A percentile compares a stretch with the other conserved stretches of the same genome.
Conservation (phyloP, 92 coral and sea anemone genomes). For the Nematostella vectensis region DNA sequence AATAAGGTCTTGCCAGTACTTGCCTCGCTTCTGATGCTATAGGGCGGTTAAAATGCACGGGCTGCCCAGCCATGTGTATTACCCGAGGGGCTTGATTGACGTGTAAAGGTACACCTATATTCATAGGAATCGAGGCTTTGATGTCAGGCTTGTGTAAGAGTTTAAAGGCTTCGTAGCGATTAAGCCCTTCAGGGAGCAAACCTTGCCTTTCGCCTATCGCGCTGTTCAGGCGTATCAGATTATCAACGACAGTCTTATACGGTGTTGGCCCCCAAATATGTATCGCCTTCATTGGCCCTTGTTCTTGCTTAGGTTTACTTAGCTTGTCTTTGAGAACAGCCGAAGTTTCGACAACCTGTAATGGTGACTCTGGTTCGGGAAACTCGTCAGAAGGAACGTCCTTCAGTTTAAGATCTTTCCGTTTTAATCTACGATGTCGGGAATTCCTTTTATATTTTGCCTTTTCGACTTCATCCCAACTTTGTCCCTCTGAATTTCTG, state of each 20-base stretch:
- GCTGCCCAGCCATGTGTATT: not conserved
- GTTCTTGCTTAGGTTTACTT: conserved; percentile 39
- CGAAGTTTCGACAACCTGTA: conserved; percentile 72
- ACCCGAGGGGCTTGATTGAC: too few relatives aligned
- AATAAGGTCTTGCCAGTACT: not conserved
- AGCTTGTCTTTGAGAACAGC: conserved; percentile 62
- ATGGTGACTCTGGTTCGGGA: conserved; percentile 25
- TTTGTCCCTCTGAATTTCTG: too few relatives aligned
- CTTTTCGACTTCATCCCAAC: too few relatives aligned
- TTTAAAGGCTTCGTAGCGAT: conserved; percentile 5
- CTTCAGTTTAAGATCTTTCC: not conserved
- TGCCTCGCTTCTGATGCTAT: not conserved
- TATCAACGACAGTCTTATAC: conserved; percentile 66
- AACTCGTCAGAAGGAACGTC: not conserved
- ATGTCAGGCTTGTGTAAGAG: not conserved
- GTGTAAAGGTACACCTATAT: not conserved
- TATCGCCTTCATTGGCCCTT: conserved; percentile 70
- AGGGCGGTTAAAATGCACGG: not conserved
- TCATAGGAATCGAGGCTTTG: not conserved
- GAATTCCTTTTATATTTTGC: too few relatives aligned
- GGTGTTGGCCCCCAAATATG: conserved; percentile 96
- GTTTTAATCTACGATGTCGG: too few relatives aligned
- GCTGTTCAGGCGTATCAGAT: conserved; percentile 50
- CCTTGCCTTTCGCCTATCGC: conserved; percentile 35
- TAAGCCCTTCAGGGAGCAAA: conserved; percentile 37